Base-by-base conservation (phyloP, 2,113 vertebrate genomes). In the Ageneiosus marmoratus region DNA sequence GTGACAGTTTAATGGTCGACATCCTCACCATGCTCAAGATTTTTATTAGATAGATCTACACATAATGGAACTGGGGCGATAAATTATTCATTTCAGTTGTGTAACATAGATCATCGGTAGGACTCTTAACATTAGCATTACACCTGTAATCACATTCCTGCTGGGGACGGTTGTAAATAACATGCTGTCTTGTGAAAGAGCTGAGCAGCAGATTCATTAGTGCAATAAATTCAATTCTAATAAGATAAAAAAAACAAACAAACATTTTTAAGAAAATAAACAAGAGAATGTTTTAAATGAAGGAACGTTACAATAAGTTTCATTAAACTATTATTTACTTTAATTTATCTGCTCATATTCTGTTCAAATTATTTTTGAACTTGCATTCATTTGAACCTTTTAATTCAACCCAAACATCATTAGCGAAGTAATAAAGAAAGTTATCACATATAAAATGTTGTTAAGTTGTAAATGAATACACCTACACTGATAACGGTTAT, bases 51-150 rank as follows among this genome's bases (percentile, higher is more conserved):
- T 34, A 76, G 50, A 76, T 76, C 73, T 55, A 55, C 32, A 34
- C 51, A 37, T 76, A 55, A 76, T 76, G 50, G 73, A 76, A 76
- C 50, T 7, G 73, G 9, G 50, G 16, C 9, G 1, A 75, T 53
- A 50, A 75, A 76, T 76, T 55, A 76, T 76, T 76, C 27, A 76
- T 76, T 76, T 76, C 73, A 37, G 73, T 76, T 76, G 73, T 55
- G 73, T 76, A 76, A 37, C 50, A 76, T 55, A 24, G 29, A 76
- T 55, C 29, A 55, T 15, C 12, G 18, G 29, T 37, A 34, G 29
- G 73, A 76, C 73, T 76, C 18, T 34, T 76, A 76, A 29, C 73
- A 55, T 76, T 76, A 75, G 73, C 48, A 75, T 53, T 53, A 76
- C 27, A 76, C 51, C 73, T 76, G 50, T 55, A 76, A 76, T 76